A percentile compares a stretch with the other conserved stretches of the same genome.
Evolutionary conservation across 2,797 vertebrate genomes (phyloP).

Genomic region (Halcyon badia): DNA sequence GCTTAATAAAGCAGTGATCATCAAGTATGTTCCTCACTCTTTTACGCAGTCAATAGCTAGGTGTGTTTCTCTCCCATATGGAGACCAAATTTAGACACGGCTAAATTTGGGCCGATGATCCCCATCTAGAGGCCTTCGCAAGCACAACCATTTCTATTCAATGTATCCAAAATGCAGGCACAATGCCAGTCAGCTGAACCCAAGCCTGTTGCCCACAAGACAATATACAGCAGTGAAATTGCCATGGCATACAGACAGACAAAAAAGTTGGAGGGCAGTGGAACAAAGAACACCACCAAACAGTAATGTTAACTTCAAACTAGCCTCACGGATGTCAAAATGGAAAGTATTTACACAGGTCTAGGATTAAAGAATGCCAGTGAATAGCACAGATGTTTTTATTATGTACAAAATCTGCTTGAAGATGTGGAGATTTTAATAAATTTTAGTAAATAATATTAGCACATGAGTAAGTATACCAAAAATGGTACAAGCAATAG

Average conservation of each 20-base stretch:
- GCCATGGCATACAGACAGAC: background rate
- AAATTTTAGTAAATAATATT: background rate
- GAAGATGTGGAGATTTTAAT: background rate
- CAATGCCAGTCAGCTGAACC: background rate
- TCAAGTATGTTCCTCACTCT: accelerated
- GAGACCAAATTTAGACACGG: background rate
- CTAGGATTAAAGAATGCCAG: background rate
- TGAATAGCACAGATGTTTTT: background rate
- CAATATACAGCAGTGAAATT: background rate
- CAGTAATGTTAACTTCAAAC: background rate
- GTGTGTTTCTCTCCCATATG: background rate
- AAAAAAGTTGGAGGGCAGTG: background rate
- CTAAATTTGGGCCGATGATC: background rate
- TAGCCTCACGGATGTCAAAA: background rate
- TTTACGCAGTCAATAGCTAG: background rate
- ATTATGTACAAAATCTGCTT: background rate
- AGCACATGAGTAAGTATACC: background rate
- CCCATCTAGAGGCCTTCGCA: constrained; percentile 19
- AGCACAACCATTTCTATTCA: background rate
- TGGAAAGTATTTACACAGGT: background rate
- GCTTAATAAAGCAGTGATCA: background rate
- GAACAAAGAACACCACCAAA: background rate
- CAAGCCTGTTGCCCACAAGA: background rate
- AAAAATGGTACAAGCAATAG: background rate
- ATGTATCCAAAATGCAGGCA: background rate